phyloP scores from a whole-genome alignment of 2,797 vertebrate species.

The Kryptolebias ocellatus region DNA sequence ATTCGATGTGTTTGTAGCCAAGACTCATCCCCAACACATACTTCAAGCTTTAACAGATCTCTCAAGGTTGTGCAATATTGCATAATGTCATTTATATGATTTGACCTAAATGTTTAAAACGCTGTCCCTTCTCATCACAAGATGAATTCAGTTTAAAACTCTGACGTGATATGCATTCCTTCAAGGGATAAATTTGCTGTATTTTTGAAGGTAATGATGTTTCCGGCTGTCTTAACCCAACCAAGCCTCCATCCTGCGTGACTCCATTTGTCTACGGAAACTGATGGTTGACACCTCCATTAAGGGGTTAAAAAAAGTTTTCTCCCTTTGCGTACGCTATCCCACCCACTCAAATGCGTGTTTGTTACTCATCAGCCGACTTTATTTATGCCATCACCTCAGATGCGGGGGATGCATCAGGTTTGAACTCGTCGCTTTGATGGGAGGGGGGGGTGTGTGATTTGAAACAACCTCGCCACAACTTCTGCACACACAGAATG shows the following conservation, averaged over 20 bases:
- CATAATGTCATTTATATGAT: too few species aligned
- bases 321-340: slow-evolving; percentile 13
- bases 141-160: too few species aligned
- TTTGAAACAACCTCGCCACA: slow-evolving; percentile 70
- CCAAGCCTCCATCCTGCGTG: slow-evolving; percentile 53
- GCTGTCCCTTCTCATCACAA: too few species aligned
- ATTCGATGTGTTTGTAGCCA: too few species aligned
- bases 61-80: too few species aligned
- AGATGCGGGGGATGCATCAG: slow-evolving; percentile 34
- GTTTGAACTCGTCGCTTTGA: slow-evolving; percentile 68
- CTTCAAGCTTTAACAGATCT: too few species aligned
- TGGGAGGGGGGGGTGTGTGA: slow-evolving; percentile 29
- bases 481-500: slow-evolving; percentile 29
- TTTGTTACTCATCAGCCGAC: slow-evolving; percentile 53
- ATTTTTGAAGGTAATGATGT: slow-evolving; percentile 80
- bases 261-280: slow-evolving; percentile 59
- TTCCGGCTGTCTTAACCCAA: slow-evolving; percentile 61
- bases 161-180: too few species aligned
- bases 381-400: slow-evolving; percentile 68
- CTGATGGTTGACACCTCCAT: slow-evolving; percentile 78
- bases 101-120: too few species aligned
- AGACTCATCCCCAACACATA: too few species aligned
- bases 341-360: slow-evolving; percentile 51
- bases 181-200: slow-evolving; percentile 5
- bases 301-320: slow-evolving; percentile 66